Percentiles rank a stretch among this genome's conserved stretches.
These are phyloP conservation scores for Trichomycterus rosablanca DNA, from an alignment of 2,113 vertebrate genomes.

Conservation along the genomic window DNA sequence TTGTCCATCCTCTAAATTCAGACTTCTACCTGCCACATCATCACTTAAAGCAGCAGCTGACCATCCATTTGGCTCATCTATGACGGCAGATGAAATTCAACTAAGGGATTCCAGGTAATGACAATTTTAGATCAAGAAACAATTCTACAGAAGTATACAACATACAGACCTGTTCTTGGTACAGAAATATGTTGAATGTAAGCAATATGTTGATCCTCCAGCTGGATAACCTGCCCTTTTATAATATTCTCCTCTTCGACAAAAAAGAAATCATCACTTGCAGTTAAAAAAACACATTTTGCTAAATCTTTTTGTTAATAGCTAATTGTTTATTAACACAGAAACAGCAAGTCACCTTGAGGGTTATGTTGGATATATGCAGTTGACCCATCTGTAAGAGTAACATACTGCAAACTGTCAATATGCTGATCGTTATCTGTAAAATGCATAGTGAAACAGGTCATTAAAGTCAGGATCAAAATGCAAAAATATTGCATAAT, in stretches of 20 bases:
- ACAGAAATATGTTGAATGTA: conserved; percentile 91
- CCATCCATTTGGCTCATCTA: conserved; percentile 18
- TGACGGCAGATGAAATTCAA: no score
- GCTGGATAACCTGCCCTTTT: conserved; percentile 94
- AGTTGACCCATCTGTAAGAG: conserved; percentile 89
- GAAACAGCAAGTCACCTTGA: conserved; percentile 67
- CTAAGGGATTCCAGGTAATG: neutral
- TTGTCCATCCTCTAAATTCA: conserved; percentile 90
- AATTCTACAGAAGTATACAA: neutral
- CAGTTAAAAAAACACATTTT: neutral
- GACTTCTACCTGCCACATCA: conserved; percentile 71
- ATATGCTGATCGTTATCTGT: conserved; percentile 73
- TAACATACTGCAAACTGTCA: conserved; percentile 93
- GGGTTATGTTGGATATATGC: conserved; percentile 92
- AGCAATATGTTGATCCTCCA: conserved; percentile 95
- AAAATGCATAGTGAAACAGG: no score
- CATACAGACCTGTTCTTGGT: conserved; percentile 79
- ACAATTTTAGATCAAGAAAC: neutral
- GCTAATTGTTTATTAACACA: no score
- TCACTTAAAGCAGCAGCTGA: neutral
- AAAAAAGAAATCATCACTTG: neutral
- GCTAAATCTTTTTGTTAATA: no score
- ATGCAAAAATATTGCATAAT: neutral
- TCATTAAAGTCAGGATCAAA: no score
- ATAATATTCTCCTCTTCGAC: conserved; percentile 86